Evolutionary conservation across 2,888 invertebrate species (phyloP).

Genomic region (Cacoxenus indagator): DNA sequence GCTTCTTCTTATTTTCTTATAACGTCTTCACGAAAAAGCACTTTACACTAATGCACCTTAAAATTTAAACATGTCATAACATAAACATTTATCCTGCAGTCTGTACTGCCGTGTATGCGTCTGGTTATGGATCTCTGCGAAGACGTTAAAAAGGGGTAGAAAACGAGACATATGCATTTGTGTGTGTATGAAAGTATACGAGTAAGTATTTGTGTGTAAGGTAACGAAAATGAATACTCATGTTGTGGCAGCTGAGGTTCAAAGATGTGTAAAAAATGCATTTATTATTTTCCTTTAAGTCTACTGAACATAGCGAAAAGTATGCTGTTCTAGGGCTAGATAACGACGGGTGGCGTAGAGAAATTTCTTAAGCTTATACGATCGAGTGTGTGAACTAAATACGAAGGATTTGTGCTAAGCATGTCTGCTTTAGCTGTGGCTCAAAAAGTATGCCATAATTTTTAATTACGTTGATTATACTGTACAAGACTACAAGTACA

Average conservation of each 20-base stretch:
- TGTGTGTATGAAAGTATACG: background rate
- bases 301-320: no score
- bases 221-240: background rate
- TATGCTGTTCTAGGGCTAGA: no score
- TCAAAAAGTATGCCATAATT: background rate
- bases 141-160: background rate
- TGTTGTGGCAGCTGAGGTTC: background rate
- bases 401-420: background rate
- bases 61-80: conserved; percentile 64
- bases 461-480: background rate
- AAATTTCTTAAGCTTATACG: background rate
- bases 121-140: background rate
- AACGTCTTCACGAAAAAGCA: conserved; percentile 45
- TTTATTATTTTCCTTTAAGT: no score
- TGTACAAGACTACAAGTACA: no score
- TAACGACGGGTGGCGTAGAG: no score
- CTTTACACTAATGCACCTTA: conserved; percentile 63
- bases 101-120: background rate
- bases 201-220: background rate
- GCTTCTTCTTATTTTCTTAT: no score
- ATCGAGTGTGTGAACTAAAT: background rate
- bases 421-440: background rate
- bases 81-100: conserved; percentile 56
- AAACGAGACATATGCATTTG: background rate
- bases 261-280: background rate